Evolutionary conservation across 2,797 vertebrate genomes (phyloP), one percentile per base, ranked within the genome.

Genomic region (Tinamus major): DNA sequence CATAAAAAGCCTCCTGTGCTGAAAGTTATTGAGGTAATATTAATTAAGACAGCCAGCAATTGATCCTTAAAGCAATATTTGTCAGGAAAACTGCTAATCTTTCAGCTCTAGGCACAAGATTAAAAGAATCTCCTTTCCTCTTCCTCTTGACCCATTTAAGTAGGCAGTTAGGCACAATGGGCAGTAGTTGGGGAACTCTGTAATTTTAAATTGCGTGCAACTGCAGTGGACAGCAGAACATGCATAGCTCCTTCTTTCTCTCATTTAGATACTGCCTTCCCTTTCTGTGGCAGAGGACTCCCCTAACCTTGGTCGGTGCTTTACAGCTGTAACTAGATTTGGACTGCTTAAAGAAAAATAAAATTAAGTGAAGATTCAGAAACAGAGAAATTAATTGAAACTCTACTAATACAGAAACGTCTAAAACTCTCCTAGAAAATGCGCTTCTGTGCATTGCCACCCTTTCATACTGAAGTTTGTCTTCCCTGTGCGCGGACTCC

Each of bases 61-160:
- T 74, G 76, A 90, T 75, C 67, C 42, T 79, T 61, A 92, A 89
- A 87, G 14, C 48, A 93, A 15, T 67, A 89, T 81, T 64, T 79
- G 74, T 69, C 46, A 88, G 69, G 41, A 76, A 88, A 79, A 76
- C 9, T 55, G 37, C 35, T 82, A 65, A 85, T 70, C 18, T 77
- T 90, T 76, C 17, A 46, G 49, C 58, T 86, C 8, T 39, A 90
- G 61, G 13, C 26, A 70, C n/a, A 81, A 83, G 64, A 69, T 21
- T 56, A 70, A 75, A 29, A 59, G 4, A 49, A 24, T 5, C 64
- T 46, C 13, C 20, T 35, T 77, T 77, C 64, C 90, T 2, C 17
- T 77, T 85, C 20, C 20, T 85, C 13, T 10, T 18, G 21, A 39
- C n/a, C 13, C 35, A 62, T 35, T 59, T 16, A 80, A 35, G 76